Base-by-base conservation (phyloP, 2,113 vertebrate species). In the Ctenomys sociabilis region DNA sequence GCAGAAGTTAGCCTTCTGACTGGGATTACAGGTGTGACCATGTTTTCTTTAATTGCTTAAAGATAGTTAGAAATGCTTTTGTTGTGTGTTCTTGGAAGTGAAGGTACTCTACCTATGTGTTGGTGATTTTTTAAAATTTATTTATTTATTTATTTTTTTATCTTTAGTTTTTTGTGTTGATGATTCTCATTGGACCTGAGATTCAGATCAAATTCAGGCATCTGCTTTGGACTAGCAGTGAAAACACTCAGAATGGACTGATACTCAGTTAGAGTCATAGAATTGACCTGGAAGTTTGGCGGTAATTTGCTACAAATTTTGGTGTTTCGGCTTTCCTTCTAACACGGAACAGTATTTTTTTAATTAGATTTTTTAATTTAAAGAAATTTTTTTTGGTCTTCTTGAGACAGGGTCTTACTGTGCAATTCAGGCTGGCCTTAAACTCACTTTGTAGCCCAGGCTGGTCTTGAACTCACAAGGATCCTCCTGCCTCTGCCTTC, bases 21-120 rank as follows among this genome's bases (percentile, higher is more conserved):
- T 32, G 14, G 6, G 26, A 49, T 78, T 49, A 32, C 43, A 17
- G 26, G 54, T 2, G 6, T 37, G 54, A 8, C 81, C 12, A 7
- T 3, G 11, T 26, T 59, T 59, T 83, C 22, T 84, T 70, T 88
- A 28, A 37, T 91, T 77, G 73, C 54, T 70, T 28, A 80, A 61
- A 30, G 43, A 78, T 16, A 49, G 30, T 61, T 37, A 45, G 49
- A 49, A 77, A 30, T 59, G 26, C 32, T 63, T 54, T 43, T 68
- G 9, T 89, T 87, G 83, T 21, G 28, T 75, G 45, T 12, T 81
- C 37, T 73, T 59, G 45, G 64, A 95, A 93, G 73, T 81, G 35
- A 19, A 57, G 43, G 22, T 57, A 17, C 87, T 84, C 52, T 88
- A 0, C 80, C 52, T 84, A 0, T 75, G 3, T 61, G 26, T 78